Conservation (phyloP, 2,888 invertebrate genomes). For the Ectropis crepuscularia region DNA sequence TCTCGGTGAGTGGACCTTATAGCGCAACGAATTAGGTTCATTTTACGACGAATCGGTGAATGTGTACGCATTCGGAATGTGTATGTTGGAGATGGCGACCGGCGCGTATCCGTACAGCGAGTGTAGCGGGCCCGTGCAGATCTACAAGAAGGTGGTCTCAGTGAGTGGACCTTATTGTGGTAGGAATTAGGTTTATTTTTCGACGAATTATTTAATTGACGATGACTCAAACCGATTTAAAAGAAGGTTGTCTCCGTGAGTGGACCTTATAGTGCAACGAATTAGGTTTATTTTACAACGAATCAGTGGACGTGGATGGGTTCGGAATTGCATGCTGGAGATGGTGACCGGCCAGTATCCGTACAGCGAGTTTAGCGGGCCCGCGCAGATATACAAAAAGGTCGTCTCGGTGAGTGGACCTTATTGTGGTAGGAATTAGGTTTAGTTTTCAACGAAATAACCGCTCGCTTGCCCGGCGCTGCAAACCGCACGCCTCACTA, state of each 20-base stretch:
- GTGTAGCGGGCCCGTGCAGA: conserved; percentile 99
- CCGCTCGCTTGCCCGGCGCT: too few species aligned
- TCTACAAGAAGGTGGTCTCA: conserved; percentile 99
- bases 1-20: conserved; percentile 88
- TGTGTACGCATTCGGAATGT: conserved; percentile 99
- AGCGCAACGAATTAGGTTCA: neutral
- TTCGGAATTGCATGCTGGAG: conserved; percentile 99
- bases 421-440: neutral
- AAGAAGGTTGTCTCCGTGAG: too few species aligned
- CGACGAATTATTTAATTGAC: too few species aligned
- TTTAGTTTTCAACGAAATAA: conserved; percentile 94
- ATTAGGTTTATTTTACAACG: conserved; percentile 89
- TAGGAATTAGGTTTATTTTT: neutral
- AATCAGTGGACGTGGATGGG: conserved; percentile 99
- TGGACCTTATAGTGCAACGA: too few species aligned
- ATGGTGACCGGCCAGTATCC: conserved; percentile 99
- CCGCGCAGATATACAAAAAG: conserved; percentile 99
- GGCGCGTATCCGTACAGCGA: conserved; percentile 99
- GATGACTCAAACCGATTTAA: too few species aligned
- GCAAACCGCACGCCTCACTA: too few species aligned
- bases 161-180: conserved; percentile 81
- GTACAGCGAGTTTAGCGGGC: conserved; percentile 98
- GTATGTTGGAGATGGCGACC: conserved; percentile 99
- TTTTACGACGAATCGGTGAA: conserved; percentile 98
- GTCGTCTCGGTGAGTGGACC: conserved; percentile 93